These are phyloP conservation scores for Talpa occidentalis DNA, from an alignment of 2,113 vertebrate genomes.

Conservation along the genomic window DNA sequence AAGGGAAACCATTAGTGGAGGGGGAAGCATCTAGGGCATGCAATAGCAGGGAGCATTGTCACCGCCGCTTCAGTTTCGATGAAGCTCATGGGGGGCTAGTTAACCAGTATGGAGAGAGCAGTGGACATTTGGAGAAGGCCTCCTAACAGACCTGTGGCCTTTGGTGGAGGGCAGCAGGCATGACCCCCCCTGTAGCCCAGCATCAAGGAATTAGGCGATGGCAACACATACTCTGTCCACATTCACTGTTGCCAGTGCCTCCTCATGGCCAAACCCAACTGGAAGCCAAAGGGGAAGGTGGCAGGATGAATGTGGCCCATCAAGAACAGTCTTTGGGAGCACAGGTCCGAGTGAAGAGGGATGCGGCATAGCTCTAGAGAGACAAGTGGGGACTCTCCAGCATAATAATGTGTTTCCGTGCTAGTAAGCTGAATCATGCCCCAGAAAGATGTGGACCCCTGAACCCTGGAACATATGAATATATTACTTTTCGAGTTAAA, in stretches of 20 bases:
- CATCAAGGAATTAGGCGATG: neutral
- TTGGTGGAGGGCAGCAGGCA: neutral
- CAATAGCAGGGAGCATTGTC: neutral
- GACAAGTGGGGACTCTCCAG: neutral
- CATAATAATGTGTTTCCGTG: neutral
- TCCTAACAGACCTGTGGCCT: neutral
- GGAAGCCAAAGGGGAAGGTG: neutral
- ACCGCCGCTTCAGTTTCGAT: neutral
- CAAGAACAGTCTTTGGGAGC: neutral
- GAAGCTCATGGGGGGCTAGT: neutral
- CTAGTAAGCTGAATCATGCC: neutral
- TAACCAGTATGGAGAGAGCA: neutral
- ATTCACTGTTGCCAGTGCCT: neutral
- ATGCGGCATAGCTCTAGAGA: neutral
- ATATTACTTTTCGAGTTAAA: neutral
- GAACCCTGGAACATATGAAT: neutral
- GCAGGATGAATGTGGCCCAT: neutral
- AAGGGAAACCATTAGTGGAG: neutral
- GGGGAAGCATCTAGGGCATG: neutral
- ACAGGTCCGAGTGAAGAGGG: neutral
- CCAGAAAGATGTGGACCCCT: neutral
- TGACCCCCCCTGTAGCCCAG: neutral
- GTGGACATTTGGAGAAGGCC: neutral
- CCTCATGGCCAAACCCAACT: neutral
- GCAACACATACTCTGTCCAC: neutral